Base-by-base conservation (phyloP, 1,140 invertebrate genomes). In the Pseudomyrmex flavicornis region DNA sequence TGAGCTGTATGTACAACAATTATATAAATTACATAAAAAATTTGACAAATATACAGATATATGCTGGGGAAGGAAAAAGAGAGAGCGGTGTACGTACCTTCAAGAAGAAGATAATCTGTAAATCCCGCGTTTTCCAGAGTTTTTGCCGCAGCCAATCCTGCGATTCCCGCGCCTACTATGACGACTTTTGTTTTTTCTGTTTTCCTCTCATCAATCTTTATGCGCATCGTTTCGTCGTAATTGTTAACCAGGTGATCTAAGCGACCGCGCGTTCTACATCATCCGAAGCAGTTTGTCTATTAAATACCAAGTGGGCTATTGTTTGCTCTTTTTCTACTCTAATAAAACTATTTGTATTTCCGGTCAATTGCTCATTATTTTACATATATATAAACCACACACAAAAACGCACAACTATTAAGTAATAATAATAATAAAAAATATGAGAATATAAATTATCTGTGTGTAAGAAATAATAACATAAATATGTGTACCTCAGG, bases 101-200 rank as follows among this genome's bases (percentile, higher is more conserved):
- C 96, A 9, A 97, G 62, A 58, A 97, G 91, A 86, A 95, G 75
- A 91, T 96, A 94, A 91, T 96, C 91, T 15, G 91, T 85, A 79
- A 95, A 93, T 80, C 95, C 94, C 54, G 91, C 84, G 74, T 95
- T 82, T 26, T 94, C 77, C 1, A 96, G 88, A n/a, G 92, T 94
- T 74, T 88, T 91, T 1, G 96, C 96, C 54, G 95, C 95, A 50
- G 94, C 94, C 59, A 96, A 90, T 70, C 96, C 96, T 12, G 96
- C 95, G 77, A 96, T 94, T 65, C 96, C 96, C 59, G 95, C 96
- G n/a, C 96, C 96, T 69, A 96, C 86, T 80, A 96, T 96, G 2
- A 95, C 92, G 46, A 96, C 76, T 84, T 83, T 89, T 10, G 90
- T 91, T 58, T 52, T 87, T 63, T 90, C 85, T 10, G 10, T n/a